phyloP scores from a whole-genome alignment of 2,113 vertebrate genomes.

The Cheirogaleus medius region DNA sequence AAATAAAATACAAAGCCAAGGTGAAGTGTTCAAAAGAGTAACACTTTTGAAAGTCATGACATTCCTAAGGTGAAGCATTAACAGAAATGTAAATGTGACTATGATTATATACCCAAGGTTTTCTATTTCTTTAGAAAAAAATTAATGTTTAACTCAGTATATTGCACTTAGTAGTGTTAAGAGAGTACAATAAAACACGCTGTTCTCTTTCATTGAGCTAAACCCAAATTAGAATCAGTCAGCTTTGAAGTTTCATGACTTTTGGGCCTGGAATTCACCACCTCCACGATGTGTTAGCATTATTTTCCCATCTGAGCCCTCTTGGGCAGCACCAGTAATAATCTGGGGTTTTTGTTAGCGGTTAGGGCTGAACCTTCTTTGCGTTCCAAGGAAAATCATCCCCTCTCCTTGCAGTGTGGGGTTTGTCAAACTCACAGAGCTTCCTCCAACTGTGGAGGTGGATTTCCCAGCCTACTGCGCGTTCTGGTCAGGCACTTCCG shows the following conservation, averaged over 20 bases:
- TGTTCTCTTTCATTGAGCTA: slow-evolving; percentile 18
- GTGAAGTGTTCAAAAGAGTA: not conserved
- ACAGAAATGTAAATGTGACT: not conserved
- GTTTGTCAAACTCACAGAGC: not conserved
- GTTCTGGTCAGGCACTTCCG: not conserved
- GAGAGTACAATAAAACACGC: not conserved
- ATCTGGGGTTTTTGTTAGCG: not conserved
- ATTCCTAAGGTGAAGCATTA: slow-evolving; percentile 39
- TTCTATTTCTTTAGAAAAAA: not conserved
- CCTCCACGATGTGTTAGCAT: not conserved
- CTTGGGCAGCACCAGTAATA: not conserved
- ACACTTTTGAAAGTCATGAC: not conserved
- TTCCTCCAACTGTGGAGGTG: not conserved
- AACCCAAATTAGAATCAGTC: slow-evolving; percentile 21
- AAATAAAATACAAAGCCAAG: slow-evolving; percentile 24
- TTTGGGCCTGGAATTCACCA: not conserved
- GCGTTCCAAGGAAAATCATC: not conserved
- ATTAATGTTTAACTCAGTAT: slow-evolving; percentile 59
- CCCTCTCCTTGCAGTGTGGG: not conserved
- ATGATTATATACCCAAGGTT: not conserved
- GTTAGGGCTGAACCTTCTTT: not conserved
- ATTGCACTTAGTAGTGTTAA: not conserved
- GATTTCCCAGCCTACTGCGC: not conserved
- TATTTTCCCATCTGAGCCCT: not conserved
- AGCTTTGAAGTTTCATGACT: slow-evolving; percentile 51